Percentiles rank a stretch among this genome's conserved stretches.
Evolutionary conservation across 2,888 invertebrate genomes (phyloP).

Genomic region (Andrena fulva): DNA sequence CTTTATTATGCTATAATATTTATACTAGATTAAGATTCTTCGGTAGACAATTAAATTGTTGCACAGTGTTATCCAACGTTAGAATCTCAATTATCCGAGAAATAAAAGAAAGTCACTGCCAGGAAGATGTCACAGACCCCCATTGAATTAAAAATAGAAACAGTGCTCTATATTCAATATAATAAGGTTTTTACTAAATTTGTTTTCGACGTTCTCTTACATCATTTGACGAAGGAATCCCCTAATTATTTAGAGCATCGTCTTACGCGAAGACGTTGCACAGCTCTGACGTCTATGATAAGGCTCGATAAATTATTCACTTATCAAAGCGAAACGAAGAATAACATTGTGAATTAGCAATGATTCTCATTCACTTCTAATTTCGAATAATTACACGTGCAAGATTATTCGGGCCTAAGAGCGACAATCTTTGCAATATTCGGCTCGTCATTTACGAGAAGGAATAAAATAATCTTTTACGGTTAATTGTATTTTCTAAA

Average conservation of each 20-base stretch:
- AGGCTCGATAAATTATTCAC: slow-evolving; percentile 22
- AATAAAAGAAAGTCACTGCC: no score
- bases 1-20: no score
- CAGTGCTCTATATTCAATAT: slow-evolving; percentile 3
- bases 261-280: neutral
- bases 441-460: neutral
- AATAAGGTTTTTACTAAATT: neutral
- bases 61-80: no score
- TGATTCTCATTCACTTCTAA: neutral
- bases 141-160: no score
- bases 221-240: neutral
- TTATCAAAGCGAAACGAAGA: slow-evolving; percentile 12
- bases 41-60: no score
- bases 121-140: no score
- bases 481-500: neutral
- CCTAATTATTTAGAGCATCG: slow-evolving; percentile 11
- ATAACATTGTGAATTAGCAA: slow-evolving; percentile 11
- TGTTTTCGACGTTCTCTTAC: neutral
- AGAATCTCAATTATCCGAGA: no score
- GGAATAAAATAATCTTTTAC: neutral
- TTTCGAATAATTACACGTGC: neutral
- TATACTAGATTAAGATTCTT: no score
- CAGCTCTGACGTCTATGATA: slow-evolving; percentile 36
- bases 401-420: neutral
- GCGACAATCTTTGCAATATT: neutral